Evolutionary conservation across 2,113 vertebrate genomes (phyloP).

Genomic region (Cyprinus carpio): DNA sequence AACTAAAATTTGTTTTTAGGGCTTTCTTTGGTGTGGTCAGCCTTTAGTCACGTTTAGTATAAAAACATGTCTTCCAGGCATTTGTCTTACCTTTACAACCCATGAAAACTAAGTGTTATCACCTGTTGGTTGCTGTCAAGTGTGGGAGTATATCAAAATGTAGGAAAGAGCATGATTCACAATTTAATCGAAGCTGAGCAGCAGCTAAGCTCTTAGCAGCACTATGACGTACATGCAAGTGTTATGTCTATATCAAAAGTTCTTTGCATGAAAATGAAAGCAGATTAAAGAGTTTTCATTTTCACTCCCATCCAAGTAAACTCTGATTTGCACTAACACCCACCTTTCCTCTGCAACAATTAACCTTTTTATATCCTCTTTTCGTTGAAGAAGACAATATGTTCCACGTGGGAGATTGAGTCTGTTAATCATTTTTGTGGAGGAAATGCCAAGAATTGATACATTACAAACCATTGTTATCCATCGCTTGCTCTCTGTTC

Average conservation of each 20-base stretch:
- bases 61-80: slow-evolving; percentile 1
- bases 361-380: slow-evolving; percentile 55
- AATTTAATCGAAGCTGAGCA: slow-evolving; percentile 51
- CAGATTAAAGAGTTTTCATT: slow-evolving; percentile 49
- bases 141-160: slow-evolving; percentile 56
- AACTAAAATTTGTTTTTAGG: background rate
- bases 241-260: slow-evolving; percentile 45
- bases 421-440: slow-evolving; percentile 66
- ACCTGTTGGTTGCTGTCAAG: slow-evolving; percentile 34
- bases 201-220: slow-evolving; percentile 48
- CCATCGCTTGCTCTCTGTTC: slow-evolving; percentile 63
- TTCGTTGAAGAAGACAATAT: slow-evolving; percentile 44
- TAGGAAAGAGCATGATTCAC: slow-evolving; percentile 59
- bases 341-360: slow-evolving; percentile 53
- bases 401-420: slow-evolving; percentile 59
- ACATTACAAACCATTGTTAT: slow-evolving; percentile 63
- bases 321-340: slow-evolving; percentile 51
- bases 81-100: slow-evolving; percentile 23
- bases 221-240: slow-evolving; percentile 64
- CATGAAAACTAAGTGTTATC: slow-evolving; percentile 37
- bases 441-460: slow-evolving; percentile 67
- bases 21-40: background rate
- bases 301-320: slow-evolving; percentile 49
- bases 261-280: slow-evolving; percentile 54
- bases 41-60: background rate